Evolutionary conservation across 1,140 invertebrate species (phyloP).

Genomic region (Prorops nasuta): DNA sequence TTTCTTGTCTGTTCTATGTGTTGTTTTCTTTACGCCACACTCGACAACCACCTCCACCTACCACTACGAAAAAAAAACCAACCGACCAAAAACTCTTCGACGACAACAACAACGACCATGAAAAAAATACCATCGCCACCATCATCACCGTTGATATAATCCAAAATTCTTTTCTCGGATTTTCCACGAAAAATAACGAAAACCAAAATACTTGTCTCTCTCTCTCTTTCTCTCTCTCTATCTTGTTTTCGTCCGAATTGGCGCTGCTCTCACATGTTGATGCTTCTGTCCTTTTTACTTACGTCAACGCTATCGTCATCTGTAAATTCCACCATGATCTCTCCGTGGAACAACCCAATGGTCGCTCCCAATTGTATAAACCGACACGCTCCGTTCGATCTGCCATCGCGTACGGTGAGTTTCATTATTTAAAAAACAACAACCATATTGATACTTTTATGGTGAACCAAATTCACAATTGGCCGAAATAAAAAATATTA

Average conservation of each 20-base stretch:
- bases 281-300: conserved; percentile 58
- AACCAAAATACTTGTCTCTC: not conserved
- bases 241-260: conserved; percentile 42
- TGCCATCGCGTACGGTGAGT: conserved; percentile 57
- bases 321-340: conserved; percentile 33
- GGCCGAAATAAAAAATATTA: not conserved
- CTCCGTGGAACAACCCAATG: conserved; percentile 37
- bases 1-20: conserved; percentile 58
- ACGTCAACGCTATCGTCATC: conserved; percentile 47
- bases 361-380: conserved; percentile 35
- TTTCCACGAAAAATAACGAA: conserved; percentile 12
- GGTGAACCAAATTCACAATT: too few species aligned
- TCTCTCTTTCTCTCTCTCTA: too few species aligned
- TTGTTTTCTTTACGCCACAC: conserved; percentile 54
- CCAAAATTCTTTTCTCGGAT: too few species aligned
- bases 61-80: conserved; percentile 23
- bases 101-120: conserved; percentile 10
- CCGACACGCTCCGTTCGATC: conserved; percentile 47
- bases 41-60: conserved; percentile 19
- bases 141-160: conserved; percentile 17
- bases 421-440: conserved; percentile 2
- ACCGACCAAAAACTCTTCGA: conserved; percentile 11
- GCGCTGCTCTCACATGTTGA: conserved; percentile 56
- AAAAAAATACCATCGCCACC: conserved; percentile 19
- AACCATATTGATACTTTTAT: too few species aligned